These are phyloP conservation scores for Leptothorax acervorum DNA, from an alignment of 2,888 invertebrate genomes.

Conservation along the genomic window DNA sequence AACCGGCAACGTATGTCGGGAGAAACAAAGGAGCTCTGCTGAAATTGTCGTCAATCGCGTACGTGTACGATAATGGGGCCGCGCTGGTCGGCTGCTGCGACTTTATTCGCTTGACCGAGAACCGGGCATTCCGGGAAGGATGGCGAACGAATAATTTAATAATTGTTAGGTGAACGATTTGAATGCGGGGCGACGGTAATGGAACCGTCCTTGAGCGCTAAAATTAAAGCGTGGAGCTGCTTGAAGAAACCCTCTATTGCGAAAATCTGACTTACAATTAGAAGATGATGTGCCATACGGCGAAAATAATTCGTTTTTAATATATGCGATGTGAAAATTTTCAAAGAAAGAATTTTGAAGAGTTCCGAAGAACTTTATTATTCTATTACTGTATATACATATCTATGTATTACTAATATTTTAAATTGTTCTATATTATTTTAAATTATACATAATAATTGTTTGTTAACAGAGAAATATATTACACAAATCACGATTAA, in stretches of 20 bases:
- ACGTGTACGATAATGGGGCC: constrained; percentile 2
- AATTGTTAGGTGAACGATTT: constrained; percentile 49
- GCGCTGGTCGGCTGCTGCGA: constrained; percentile 21
- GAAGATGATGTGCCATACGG: not conserved
- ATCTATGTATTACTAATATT: not conserved
- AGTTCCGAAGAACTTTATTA: not conserved
- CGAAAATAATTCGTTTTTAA: not conserved
- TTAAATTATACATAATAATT: not conserved
- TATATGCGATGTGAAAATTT: not conserved
- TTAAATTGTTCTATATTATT: not conserved
- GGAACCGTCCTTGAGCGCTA: constrained; percentile 6
- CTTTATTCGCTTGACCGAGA: constrained; percentile 8
- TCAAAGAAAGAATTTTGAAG: not conserved
- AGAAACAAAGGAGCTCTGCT: constrained; percentile 35
- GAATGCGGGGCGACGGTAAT: constrained; percentile 20
- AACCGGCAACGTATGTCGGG: not conserved
- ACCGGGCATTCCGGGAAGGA: constrained; percentile 40
- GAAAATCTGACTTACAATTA: not conserved
- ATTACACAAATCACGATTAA: not conserved
- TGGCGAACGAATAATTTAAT: constrained; percentile 52
- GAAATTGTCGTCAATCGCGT: constrained; percentile 48
- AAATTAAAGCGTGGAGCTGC: not conserved
- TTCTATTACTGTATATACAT: not conserved
- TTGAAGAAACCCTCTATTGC: not conserved
- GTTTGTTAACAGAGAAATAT: not conserved